Conservation (phyloP, 35 echinoderm and acorn worm genomes). For the Lytechinus variegatus region DNA sequence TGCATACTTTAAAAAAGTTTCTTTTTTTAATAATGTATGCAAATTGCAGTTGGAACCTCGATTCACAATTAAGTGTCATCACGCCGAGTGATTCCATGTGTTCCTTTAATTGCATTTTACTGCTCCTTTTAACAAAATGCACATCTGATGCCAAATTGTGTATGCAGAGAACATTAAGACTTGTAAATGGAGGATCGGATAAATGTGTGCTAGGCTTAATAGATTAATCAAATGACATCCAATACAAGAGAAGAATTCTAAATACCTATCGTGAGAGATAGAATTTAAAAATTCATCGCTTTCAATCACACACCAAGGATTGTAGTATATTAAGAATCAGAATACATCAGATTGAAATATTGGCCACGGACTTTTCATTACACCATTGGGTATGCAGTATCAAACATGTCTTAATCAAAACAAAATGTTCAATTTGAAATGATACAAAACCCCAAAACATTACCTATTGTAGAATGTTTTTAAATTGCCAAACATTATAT, state of each 20-base stretch:
- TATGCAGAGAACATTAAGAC: not conserved
- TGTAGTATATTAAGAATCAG: not conserved
- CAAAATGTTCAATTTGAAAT: not conserved
- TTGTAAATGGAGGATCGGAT: not conserved
- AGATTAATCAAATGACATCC: not conserved
- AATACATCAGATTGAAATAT: not conserved
- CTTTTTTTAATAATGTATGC: not conserved
- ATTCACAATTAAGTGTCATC: not conserved
- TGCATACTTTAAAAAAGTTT: not conserved
- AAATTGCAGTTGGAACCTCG: not conserved
- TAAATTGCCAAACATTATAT: not conserved
- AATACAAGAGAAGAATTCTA: not conserved
- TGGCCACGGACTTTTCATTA: not conserved
- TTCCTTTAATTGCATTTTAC: not conserved
- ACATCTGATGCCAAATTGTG: not conserved
- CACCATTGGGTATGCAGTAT: not conserved
- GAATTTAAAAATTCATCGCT: not conserved
- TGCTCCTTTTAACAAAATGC: not conserved
- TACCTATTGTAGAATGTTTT: not conserved
- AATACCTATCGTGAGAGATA: not conserved
- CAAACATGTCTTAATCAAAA: not conserved
- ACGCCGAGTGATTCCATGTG: not conserved
- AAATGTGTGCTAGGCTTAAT: not conserved
- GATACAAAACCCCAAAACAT: not conserved
- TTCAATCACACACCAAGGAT: not conserved